Percentiles rank a stretch among this genome's conserved stretches.
These are phyloP conservation scores for Corythornis cristatus DNA, from an alignment of 2,113 vertebrate species.

Conservation along the genomic window DNA sequence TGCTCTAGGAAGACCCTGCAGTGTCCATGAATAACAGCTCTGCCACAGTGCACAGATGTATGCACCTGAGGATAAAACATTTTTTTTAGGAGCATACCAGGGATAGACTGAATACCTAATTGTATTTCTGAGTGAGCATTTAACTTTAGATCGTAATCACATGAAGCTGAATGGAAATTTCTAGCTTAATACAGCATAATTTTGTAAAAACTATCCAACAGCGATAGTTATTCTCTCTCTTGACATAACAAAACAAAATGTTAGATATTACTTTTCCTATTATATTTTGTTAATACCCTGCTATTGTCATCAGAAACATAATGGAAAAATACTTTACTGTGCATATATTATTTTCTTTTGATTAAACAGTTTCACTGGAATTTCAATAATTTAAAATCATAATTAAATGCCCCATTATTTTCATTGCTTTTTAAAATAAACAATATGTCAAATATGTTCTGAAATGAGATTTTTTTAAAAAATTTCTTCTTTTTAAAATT, in stretches of 20 bases:
- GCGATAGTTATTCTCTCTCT: background rate
- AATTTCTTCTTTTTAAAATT: background rate
- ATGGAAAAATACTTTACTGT: background rate
- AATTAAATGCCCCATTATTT: constrained; percentile 29
- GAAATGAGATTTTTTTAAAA: background rate
- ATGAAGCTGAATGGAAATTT: background rate
- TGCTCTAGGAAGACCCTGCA: no score
- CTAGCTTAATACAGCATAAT: background rate
- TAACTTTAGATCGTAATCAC: background rate
- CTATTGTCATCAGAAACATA: constrained; percentile 46
- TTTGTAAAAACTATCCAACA: constrained; percentile 7
- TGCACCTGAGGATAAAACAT: background rate
- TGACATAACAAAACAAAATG: background rate
- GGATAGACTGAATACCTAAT: background rate
- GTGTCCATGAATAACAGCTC: background rate
- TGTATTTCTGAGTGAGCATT: background rate
- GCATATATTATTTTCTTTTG: constrained; percentile 56
- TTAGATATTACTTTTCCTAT: constrained; percentile 36
- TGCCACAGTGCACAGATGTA: background rate
- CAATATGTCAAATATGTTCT: constrained; percentile 41
- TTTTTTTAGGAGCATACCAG: background rate
- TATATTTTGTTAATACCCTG: constrained; percentile 29
- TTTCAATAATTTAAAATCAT: constrained; percentile 29
- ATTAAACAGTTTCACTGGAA: constrained; percentile 55
- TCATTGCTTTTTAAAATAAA: background rate